phyloP scores from a whole-genome alignment of 1,140 invertebrate genomes.

The Trichogramma pretiosum region DNA sequence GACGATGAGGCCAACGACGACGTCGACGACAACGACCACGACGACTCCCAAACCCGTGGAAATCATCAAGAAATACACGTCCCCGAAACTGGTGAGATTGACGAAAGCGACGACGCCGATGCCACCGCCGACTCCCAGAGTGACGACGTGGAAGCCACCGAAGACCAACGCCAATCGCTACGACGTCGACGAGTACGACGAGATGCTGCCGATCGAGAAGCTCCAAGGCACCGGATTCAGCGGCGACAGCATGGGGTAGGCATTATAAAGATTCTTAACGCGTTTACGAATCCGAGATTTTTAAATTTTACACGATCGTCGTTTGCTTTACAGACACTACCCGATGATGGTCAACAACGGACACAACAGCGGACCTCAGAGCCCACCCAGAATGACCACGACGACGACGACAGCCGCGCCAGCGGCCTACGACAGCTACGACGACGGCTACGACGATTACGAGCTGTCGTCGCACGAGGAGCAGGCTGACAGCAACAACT shows the following conservation, averaged over 20 bases:
- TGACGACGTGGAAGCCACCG: slow-evolving; percentile 37
- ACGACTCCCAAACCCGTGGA: slow-evolving; percentile 23
- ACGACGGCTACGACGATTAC: slow-evolving; percentile 34
- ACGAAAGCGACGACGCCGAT: slow-evolving; percentile 30
- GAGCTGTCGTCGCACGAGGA: slow-evolving; percentile 18
- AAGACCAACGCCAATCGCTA: slow-evolving; percentile 18
- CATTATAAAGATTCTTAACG: too few species aligned
- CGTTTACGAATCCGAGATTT: too few species aligned
- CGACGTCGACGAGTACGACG: slow-evolving; percentile 28
- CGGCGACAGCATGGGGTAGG: neutral
- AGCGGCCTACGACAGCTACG: slow-evolving; percentile 9
- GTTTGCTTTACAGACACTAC: neutral
- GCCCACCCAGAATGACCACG: slow-evolving; percentile 9
- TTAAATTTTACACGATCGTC: neutral
- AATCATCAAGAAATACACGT: slow-evolving; percentile 20
- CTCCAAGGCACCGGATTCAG: slow-evolving; percentile 18
- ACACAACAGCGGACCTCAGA: slow-evolving; percentile 20
- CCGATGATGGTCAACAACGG: slow-evolving; percentile 9
- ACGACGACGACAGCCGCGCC: slow-evolving; percentile 17
- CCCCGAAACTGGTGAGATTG: slow-evolving; percentile 29
- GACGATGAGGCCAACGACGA: slow-evolving; percentile 33
- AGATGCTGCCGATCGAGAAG: slow-evolving; percentile 28
- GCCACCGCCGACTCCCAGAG: slow-evolving; percentile 18
- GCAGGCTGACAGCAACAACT: neutral
- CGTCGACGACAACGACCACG: slow-evolving; percentile 26